Evolutionary conservation across 2,113 vertebrate genomes (phyloP).

Genomic region (Pungitius pungitius): DNA sequence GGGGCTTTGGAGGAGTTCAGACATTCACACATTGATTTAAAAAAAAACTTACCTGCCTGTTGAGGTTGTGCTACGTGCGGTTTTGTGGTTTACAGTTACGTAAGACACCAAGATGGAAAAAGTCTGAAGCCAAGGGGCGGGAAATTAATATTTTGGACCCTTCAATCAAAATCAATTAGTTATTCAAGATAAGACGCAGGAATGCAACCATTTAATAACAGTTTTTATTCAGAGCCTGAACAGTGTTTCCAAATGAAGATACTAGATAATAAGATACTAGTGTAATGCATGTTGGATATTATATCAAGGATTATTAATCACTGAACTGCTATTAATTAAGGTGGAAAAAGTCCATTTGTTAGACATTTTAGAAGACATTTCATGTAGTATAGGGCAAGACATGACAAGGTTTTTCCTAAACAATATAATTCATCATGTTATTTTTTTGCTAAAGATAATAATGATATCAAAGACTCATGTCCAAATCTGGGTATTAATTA

Average conservation of each 20-base stretch:
- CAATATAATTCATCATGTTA: too few relatives aligned
- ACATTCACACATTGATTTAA: conserved; percentile 71
- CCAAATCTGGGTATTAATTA: neutral
- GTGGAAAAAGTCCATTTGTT: neutral
- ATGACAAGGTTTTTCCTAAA: too few relatives aligned
- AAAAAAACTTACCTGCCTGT: conserved; percentile 66
- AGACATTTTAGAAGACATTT: neutral
- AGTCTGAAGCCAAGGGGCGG: conserved; percentile 4
- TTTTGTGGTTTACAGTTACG: conserved; percentile 63
- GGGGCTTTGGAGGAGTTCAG: conserved; percentile 42
- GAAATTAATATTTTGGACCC: conserved; percentile 8
- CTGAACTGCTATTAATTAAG: neutral
- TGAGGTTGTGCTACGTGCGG: conserved; percentile 55
- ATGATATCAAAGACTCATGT: neutral
- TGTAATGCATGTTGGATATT: neutral
- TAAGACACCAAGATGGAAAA: conserved; percentile 16
- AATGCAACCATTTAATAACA: neutral
- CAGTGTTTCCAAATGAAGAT: neutral
- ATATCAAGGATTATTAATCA: neutral
- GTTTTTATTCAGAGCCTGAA: neutral
- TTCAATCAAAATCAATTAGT: neutral
- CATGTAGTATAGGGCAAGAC: neutral
- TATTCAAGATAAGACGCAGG: neutral
- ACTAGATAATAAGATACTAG: neutral
- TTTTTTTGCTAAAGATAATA: too few relatives aligned